Conservation (phyloP, 1,140 invertebrate genomes). For the Saccostrea echinata region DNA sequence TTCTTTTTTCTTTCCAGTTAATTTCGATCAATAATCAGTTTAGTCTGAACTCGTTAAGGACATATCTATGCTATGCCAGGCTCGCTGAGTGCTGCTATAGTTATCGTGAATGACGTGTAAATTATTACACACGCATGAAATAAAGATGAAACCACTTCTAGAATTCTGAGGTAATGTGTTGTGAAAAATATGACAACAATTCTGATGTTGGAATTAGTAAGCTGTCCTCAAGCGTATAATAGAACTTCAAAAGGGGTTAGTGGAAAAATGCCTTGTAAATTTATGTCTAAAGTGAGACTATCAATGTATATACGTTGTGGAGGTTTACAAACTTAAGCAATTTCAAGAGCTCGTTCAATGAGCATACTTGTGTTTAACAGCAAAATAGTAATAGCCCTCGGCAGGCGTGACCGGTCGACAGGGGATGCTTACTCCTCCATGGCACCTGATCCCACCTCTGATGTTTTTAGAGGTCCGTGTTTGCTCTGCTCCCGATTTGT, state of each 20-base stretch:
- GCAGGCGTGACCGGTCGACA: no score
- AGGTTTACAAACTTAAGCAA: no score
- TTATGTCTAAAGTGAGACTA: not conserved
- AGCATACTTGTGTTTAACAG: no score
- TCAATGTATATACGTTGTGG: not conserved
- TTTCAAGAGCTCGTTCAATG: no score
- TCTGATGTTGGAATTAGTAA: not conserved
- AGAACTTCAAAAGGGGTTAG: not conserved
- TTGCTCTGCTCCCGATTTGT: no score
- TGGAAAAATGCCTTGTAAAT: not conserved
- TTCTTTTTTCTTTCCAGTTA: not conserved
- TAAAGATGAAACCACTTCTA: not conserved
- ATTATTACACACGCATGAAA: not conserved
- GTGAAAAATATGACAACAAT: conserved; percentile 1
- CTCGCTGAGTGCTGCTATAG: not conserved
- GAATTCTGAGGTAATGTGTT: conserved; percentile 6
- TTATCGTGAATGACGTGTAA: not conserved
- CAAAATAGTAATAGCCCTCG: no score
- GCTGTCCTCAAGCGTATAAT: not conserved
- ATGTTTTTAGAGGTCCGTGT: no score
- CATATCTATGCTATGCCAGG: not conserved
- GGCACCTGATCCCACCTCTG: no score
- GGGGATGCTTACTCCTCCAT: no score
- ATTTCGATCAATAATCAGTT: not conserved
- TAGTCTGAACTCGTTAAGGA: not conserved